Percentiles rank a stretch among this genome's conserved stretches.
These are phyloP conservation scores for Axis porcinus DNA, from an alignment of 2,113 vertebrate species.

Conservation along the genomic window DNA sequence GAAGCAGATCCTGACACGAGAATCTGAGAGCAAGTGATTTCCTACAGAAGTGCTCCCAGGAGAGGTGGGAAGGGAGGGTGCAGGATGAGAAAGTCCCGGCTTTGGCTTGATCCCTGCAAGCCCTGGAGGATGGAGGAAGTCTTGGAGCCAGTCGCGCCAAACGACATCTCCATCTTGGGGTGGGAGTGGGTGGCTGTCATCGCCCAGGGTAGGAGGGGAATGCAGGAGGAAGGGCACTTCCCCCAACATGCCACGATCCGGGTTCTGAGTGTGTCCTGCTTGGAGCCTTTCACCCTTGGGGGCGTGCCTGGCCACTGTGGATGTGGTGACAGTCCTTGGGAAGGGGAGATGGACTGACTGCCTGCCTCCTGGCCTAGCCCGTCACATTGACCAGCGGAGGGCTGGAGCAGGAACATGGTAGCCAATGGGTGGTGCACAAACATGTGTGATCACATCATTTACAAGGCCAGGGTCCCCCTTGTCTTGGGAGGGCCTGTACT, in stretches of 20 bases:
- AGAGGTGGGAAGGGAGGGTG: not conserved
- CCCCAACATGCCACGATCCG: rapidly evolving
- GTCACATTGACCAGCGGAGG: not conserved
- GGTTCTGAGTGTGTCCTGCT: not conserved
- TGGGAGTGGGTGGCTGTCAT: not conserved
- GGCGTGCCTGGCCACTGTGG: not conserved
- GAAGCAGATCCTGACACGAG: not conserved
- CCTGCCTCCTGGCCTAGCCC: not conserved
- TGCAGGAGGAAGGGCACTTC: not conserved
- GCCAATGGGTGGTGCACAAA: not conserved
- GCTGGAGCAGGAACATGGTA: not conserved
- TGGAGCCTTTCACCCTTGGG: not conserved
- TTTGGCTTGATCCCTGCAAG: not conserved
- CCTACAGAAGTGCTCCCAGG: not conserved
- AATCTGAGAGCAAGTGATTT: not conserved
- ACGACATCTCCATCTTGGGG: not conserved
- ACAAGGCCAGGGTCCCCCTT: not conserved
- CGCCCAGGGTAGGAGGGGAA: not conserved
- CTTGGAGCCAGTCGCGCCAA: not conserved
- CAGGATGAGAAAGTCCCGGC: not conserved
- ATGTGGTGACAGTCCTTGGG: not conserved
- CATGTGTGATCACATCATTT: not conserved
- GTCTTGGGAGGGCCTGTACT: not conserved
- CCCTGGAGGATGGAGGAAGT: not conserved
- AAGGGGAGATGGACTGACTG: not conserved